Conservation (phyloP, 30 jellyfish, hydroid and myxozoan species). For the Phacellophora camtschatica region DNA sequence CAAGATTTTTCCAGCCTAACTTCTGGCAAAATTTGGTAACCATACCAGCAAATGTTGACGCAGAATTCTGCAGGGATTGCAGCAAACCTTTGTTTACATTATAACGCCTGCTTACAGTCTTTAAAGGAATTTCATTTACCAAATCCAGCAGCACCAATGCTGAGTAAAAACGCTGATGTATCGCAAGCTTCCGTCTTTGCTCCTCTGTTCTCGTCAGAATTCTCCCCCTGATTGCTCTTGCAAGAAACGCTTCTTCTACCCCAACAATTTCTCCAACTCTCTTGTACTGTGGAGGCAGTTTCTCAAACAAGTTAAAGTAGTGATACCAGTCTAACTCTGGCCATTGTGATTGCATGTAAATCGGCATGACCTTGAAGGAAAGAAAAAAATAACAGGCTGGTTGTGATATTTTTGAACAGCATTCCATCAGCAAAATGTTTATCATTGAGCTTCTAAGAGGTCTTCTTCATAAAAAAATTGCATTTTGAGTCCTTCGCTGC, state of each 20-base stretch:
- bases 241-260: constrained; percentile 81
- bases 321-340: constrained; percentile 93
- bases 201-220: constrained; percentile 77
- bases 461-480: too few relatives aligned
- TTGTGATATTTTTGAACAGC: too few relatives aligned
- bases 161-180: constrained; percentile 90
- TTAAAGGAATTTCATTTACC: constrained; percentile 89
- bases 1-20: constrained; percentile 93
- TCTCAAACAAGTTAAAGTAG: constrained; percentile 73
- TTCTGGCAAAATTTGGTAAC: constrained; percentile 97
- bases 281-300: constrained; percentile 81
- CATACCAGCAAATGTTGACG: constrained; percentile 99
- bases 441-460: too few relatives aligned
- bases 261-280: constrained; percentile 94
- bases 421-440: too few relatives aligned
- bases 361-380: constrained; percentile 99
- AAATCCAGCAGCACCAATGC: constrained; percentile 87
- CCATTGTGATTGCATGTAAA: constrained; percentile 89
- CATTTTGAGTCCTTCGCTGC: too few relatives aligned
- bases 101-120: constrained; percentile 79
- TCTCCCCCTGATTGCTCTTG: constrained; percentile 87
- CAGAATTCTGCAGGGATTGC: constrained; percentile 87
- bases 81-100: constrained; percentile 84
- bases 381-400: too few relatives aligned
- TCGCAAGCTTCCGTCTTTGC: constrained; percentile 80